Conservation (phyloP, 2,113 vertebrate species). For the Uria aalge region DNA sequence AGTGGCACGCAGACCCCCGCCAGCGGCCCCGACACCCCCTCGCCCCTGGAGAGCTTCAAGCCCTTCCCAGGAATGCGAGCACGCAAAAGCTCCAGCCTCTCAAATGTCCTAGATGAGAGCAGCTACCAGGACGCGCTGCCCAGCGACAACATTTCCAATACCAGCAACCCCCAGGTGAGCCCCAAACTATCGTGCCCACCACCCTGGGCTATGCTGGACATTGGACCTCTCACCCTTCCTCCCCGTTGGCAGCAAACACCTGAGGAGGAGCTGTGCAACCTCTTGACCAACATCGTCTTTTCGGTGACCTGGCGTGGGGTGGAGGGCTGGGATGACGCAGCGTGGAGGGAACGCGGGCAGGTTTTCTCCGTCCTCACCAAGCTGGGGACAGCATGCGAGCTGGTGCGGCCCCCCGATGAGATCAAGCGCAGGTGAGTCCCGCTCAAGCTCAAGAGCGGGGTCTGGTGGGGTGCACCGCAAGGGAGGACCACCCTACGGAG, state of each 20-base stretch:
- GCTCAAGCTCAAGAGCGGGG: accelerated
- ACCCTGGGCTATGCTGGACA: accelerated
- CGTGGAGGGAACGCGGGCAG: constrained; percentile 93
- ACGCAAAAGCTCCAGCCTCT: constrained; percentile 94
- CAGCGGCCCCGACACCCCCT: constrained; percentile 85
- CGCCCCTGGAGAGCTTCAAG: constrained; percentile 83
- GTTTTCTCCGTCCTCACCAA: constrained; percentile 97
- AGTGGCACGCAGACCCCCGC: constrained; percentile 76
- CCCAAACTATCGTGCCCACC: accelerated
- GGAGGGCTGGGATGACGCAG: constrained; percentile 81
- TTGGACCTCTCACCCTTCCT: background rate
- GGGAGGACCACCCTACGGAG: background rate
- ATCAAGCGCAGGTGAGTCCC: constrained; percentile 90
- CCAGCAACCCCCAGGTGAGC: constrained; percentile 92
- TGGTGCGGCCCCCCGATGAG: constrained; percentile 89
- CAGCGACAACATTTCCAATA: constrained; percentile 88
- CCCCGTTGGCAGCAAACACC: constrained; percentile 78
- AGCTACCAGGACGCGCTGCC: constrained; percentile 83
- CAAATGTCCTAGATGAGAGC: constrained; percentile 91
- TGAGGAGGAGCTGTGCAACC: constrained; percentile 94
- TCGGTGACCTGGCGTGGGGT: constrained; percentile 88
- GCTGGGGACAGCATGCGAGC: constrained; percentile 88
- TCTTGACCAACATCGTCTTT: constrained; percentile 95
- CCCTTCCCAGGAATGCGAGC: constrained; percentile 73
- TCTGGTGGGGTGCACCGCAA: accelerated